Percentiles rank a stretch among this genome's conserved stretches.
Evolutionary conservation across 2,113 vertebrate species (phyloP).

Genomic region (Austrofundulus limnaeus): DNA sequence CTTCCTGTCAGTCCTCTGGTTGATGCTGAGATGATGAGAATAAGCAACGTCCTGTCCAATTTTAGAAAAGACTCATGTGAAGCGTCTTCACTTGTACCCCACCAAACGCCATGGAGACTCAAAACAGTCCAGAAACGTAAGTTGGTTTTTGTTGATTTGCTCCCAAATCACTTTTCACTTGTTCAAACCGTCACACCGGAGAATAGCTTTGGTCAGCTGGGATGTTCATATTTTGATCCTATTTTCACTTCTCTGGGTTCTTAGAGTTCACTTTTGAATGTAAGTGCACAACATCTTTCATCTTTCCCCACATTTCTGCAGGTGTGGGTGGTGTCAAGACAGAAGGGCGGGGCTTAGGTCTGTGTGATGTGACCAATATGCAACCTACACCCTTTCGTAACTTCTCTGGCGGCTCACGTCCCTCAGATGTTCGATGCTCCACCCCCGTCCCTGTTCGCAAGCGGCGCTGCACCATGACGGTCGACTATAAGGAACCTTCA

Average conservation of each 20-base stretch:
- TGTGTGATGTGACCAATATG: slow-evolving; percentile 89
- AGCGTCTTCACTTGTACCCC: slow-evolving; percentile 10
- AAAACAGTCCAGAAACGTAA: slow-evolving; percentile 55
- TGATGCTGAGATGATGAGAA: slow-evolving; percentile 68
- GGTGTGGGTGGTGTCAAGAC: slow-evolving; percentile 70
- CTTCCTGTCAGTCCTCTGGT: slow-evolving; percentile 58
- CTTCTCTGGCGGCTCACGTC: slow-evolving; percentile 47
- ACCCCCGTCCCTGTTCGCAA: slow-evolving; percentile 60
- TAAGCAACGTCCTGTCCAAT: slow-evolving; percentile 56
- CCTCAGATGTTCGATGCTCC: slow-evolving; percentile 50
- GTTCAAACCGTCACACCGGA: neutral
- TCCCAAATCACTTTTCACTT: neutral
- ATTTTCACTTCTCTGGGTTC: neutral
- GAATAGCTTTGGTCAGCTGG: neutral
- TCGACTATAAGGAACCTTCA: slow-evolving; percentile 90
- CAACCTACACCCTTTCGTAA: slow-evolving; percentile 69
- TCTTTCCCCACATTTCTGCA: slow-evolving; percentile 66
- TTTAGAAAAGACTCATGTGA: slow-evolving; percentile 51
- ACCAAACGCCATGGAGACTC: slow-evolving; percentile 33
- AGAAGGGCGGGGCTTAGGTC: slow-evolving; percentile 70
- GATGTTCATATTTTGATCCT: neutral
- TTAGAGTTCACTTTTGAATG: slow-evolving; percentile 16
- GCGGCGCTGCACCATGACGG: slow-evolving; percentile 78
- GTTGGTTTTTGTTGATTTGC: neutral
- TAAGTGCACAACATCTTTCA: slow-evolving; percentile 5